A percentile compares a stretch with the other conserved stretches of the same genome.
phyloP scores from a whole-genome alignment of 2,113 vertebrate species.

The Falcunculus frontatus region DNA sequence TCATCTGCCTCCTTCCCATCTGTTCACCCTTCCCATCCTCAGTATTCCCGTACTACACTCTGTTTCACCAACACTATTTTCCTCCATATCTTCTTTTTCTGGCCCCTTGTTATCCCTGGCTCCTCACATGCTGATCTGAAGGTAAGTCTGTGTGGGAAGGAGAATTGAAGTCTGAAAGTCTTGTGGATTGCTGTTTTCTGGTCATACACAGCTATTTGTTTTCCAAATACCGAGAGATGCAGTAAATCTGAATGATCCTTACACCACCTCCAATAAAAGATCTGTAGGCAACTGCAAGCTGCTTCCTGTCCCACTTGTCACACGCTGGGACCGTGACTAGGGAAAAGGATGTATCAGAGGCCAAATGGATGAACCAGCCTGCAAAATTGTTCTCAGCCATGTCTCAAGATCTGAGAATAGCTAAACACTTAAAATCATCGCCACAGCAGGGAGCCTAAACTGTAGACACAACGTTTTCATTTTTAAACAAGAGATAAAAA shows the following conservation, averaged over 20 bases:
- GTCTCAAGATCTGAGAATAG: background rate
- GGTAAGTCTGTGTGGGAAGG: background rate
- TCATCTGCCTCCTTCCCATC: background rate
- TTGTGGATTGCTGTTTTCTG: background rate
- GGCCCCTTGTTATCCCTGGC: background rate
- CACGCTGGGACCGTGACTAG: fast-evolving
- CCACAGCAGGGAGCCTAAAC: background rate
- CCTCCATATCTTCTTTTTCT: background rate
- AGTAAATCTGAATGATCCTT: background rate
- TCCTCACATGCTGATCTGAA: background rate
- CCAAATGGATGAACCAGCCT: background rate
- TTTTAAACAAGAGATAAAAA: conserved; percentile 31
- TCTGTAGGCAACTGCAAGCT: background rate
- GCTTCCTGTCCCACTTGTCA: background rate
- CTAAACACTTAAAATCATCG: background rate
- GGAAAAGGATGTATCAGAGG: background rate
- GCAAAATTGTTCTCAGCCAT: background rate
- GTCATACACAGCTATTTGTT: background rate
- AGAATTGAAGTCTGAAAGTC: background rate
- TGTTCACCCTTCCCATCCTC: background rate
- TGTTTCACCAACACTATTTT: background rate
- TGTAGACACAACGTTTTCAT: background rate
- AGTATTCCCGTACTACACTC: background rate
- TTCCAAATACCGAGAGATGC: background rate
- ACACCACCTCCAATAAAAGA: background rate